phyloP scores from a whole-genome alignment of 2,888 invertebrate species.

The Busseola fusca region DNA sequence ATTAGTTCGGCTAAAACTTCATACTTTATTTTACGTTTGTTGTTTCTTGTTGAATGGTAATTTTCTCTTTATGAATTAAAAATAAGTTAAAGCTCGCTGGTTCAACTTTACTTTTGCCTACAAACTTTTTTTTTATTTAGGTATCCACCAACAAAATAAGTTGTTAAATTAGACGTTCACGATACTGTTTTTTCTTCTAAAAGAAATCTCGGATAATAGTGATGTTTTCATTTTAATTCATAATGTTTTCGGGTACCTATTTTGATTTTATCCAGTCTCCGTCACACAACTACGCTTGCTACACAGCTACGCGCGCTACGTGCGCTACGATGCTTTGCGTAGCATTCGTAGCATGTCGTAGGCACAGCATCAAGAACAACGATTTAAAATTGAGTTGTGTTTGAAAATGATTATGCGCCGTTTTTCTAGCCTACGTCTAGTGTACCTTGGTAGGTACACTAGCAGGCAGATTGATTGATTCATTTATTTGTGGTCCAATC shows the following conservation, averaged over 20 bases:
- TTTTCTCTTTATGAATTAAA: slow-evolving; percentile 1
- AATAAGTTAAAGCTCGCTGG: not conserved
- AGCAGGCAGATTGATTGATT: too few species aligned
- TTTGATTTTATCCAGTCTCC: not conserved
- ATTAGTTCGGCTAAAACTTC: slow-evolving; percentile 10
- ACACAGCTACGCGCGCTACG: not conserved
- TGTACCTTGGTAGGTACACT: not conserved
- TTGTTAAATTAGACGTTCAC: not conserved
- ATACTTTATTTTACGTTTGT: slow-evolving; percentile 8
- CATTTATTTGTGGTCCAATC: not conserved
- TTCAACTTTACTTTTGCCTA: not conserved
- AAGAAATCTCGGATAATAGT: not conserved
- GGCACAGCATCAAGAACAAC: not conserved
- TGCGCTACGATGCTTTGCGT: not conserved
- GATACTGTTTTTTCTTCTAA: not conserved
- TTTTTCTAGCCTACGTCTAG: not conserved
- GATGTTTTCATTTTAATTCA: not conserved
- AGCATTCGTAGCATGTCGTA: not conserved
- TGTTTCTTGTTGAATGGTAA: slow-evolving; percentile 15
- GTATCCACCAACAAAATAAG: not conserved
- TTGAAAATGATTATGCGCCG: not conserved
- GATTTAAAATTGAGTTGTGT: not conserved
- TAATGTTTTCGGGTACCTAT: not conserved
- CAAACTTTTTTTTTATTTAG: not conserved
- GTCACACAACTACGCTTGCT: not conserved